Evolutionary conservation across 2,888 invertebrate genomes (phyloP).

Genomic region (Eudasyphora cyanicolor): DNA sequence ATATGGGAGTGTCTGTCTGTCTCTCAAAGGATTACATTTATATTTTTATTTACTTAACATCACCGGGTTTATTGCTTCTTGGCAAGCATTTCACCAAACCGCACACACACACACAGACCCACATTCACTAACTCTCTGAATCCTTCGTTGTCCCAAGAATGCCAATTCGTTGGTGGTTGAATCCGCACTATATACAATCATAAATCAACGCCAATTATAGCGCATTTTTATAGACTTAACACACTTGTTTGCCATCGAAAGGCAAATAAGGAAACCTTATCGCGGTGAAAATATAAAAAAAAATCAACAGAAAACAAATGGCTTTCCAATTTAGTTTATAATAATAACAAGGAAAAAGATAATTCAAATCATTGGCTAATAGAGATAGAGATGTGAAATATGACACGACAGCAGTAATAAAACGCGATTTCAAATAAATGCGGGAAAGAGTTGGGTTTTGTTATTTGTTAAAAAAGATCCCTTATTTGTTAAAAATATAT

Average conservation of each 20-base stretch:
- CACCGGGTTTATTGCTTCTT: background rate
- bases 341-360: too few relatives aligned
- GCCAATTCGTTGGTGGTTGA: too few relatives aligned
- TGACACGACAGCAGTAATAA: too few relatives aligned
- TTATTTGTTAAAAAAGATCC: too few relatives aligned
- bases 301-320: background rate
- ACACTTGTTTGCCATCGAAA: constrained; percentile 50
- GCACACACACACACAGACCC: background rate
- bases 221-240: constrained; percentile 55
- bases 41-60: too few relatives aligned
- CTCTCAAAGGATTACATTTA: background rate
- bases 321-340: background rate
- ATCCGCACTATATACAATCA: constrained; percentile 33
- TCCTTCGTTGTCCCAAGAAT: background rate
- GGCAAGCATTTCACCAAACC: constrained; percentile 5
- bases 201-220: constrained; percentile 61
- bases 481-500: too few relatives aligned
- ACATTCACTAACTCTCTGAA: background rate
- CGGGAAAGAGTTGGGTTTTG: too few relatives aligned
- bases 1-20: background rate
- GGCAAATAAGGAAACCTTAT: background rate
- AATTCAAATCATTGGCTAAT: too few relatives aligned
- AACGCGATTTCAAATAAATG: too few relatives aligned
- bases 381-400: too few relatives aligned
- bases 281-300: background rate